Evolutionary conservation across 2,797 vertebrate genomes (phyloP), one percentile per base, ranked within the genome.

Genomic region (Anguilla anguilla): DNA sequence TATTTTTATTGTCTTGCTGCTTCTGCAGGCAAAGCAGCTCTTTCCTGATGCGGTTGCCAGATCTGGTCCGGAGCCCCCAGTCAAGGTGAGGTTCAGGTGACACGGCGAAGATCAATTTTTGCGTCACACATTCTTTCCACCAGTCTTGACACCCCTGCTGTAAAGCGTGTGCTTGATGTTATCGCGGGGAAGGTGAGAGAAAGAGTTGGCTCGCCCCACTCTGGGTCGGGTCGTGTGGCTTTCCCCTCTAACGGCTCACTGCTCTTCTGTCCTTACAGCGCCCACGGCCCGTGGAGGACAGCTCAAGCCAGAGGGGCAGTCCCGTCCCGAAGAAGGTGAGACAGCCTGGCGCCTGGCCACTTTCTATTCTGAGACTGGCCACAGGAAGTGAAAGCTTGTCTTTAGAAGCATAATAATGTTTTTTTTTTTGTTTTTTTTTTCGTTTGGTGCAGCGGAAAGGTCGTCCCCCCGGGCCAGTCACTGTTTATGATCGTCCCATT

Each of bases 261-360:
- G 22, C 85, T 49, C 4, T 0, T 74, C 28, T 84, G 89, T 69
- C 55, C 88, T 15, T 79, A 87, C 82, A 99, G 98, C 97, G 97
- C 79, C 92, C 94, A 86, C 95, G 96, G 83, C 95, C 96, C 85
- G 64, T 89, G 84, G 98, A 99, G 2, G 98, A 99, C 2, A 97
- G 98, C 43, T 92, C 94, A 89, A 94, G 90, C 43, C 97, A 97
- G 87, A 96, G 97, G 91, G 97, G 96, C 89, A 99, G 97, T 86
- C 97, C 98, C 0, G 0, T 98, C 84, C 96, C 95, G 17, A 99
- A 98, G 93, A 99, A 99, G 97, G 98, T 98, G 93, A 85, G 67
- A 31, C 9, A 6, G 72, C 53, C 3, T 19, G 3, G 9, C n/a
- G 39, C 13, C n/a, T 55, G 10, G 51, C 28, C 74, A 83, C 25